These are phyloP conservation scores for Tyrannus savana DNA, from an alignment of 2,113 vertebrate species.

Conservation along the genomic window DNA sequence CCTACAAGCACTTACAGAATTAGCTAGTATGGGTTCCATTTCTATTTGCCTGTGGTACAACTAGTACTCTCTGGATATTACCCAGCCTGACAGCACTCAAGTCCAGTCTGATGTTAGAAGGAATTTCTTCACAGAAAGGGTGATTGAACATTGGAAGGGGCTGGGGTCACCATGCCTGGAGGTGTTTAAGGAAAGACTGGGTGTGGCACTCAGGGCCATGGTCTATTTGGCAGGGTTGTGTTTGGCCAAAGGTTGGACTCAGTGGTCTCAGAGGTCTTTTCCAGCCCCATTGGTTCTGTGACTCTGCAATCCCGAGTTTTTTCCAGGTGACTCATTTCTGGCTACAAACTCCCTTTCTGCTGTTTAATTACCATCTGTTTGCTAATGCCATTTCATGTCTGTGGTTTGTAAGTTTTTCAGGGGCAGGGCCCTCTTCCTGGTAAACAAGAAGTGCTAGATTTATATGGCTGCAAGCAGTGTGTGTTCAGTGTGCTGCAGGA, in stretches of 20 bases:
- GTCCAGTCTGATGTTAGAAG: not conserved
- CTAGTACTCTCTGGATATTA: not conserved
- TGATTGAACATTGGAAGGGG: not conserved
- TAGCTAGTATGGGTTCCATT: not conserved
- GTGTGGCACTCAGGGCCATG: not conserved
- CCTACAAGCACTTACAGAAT: not conserved
- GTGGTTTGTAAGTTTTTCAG: not conserved
- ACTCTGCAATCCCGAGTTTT: not conserved
- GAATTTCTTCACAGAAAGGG: not conserved
- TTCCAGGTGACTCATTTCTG: not conserved
- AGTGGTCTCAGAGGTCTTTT: not conserved
- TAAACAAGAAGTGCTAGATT: not conserved
- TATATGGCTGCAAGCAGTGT: not conserved
- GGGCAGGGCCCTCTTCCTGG: not conserved
- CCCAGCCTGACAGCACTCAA: not conserved
- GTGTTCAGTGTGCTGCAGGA: not conserved
- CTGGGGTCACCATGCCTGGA: not conserved
- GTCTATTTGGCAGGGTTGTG: not conserved
- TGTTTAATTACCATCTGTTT: not conserved
- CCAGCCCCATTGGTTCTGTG: not conserved
- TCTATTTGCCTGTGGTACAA: not conserved
- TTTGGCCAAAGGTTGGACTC: not conserved
- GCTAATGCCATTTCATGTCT: not conserved
- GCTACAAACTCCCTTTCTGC: not conserved
- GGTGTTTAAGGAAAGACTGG: not conserved